Conservation (phyloP, 1,140 invertebrate genomes). For the Plectrocnemia conspersa region DNA sequence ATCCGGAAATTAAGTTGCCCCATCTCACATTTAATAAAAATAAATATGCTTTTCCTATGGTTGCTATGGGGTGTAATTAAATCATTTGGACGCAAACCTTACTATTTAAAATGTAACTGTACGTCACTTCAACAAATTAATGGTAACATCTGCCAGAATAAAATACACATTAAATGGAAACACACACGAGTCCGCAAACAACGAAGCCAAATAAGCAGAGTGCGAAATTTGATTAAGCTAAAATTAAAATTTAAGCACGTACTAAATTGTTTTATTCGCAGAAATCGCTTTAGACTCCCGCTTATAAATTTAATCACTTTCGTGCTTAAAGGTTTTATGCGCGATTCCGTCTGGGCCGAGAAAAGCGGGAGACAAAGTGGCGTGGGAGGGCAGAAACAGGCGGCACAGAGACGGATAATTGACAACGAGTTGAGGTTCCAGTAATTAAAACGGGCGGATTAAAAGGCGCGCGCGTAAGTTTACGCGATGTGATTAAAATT, state of each 20-base stretch:
- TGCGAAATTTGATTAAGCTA: no score
- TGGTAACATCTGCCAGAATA: background rate
- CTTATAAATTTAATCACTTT: background rate
- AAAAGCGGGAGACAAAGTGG: constrained; percentile 26
- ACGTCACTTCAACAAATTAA: no score
- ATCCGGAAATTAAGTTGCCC: no score
- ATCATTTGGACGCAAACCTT: no score
- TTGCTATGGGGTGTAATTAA: no score
- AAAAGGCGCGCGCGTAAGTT: constrained; percentile 20
- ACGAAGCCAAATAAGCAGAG: background rate
- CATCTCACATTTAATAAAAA: no score
- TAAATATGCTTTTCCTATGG: no score
- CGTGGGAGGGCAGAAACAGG: constrained; percentile 14
- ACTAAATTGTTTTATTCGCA: background rate
- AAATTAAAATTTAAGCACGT: no score
- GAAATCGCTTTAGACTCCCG: background rate
- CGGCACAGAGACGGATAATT: constrained; percentile 30
- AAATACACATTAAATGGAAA: background rate
- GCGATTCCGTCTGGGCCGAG: background rate
- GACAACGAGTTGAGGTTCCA: constrained; percentile 33
- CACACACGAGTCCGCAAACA: background rate
- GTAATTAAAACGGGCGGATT: constrained; percentile 36
- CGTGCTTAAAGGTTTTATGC: no score
- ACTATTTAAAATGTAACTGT: no score
- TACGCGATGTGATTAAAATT: background rate